Conservation (phyloP, 2,797 vertebrate species). For the Gila robusta region DNA sequence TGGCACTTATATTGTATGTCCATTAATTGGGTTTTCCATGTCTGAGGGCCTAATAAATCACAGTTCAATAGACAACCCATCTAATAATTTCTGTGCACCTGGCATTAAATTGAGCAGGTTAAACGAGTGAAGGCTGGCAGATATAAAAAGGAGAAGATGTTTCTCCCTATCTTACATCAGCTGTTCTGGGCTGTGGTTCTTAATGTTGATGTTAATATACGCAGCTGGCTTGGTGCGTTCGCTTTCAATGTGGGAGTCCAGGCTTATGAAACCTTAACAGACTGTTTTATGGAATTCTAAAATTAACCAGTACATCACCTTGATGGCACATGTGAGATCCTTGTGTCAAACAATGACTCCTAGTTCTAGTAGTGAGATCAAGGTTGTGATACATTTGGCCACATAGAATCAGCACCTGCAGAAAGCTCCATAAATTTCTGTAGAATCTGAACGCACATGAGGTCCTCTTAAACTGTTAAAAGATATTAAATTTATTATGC, state of each 20-base stretch:
- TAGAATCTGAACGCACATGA: background rate
- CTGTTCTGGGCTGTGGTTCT: constrained; percentile 25
- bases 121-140: constrained; percentile 11
- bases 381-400: background rate
- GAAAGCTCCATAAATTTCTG: background rate
- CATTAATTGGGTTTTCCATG: constrained; percentile 62
- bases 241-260: constrained; percentile 22
- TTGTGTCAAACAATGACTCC: background rate
- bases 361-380: constrained; percentile 15
- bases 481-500: background rate
- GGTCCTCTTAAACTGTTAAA: background rate
- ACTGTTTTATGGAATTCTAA: constrained; percentile 14
- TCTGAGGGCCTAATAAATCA: constrained; percentile 61
- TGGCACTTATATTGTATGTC: constrained; percentile 56
- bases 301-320: constrained; percentile 26
- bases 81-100: constrained; percentile 38
- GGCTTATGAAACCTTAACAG: constrained; percentile 20
- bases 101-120: constrained; percentile 27
- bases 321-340: constrained; percentile 7
- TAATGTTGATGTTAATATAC: constrained; percentile 41
- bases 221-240: background rate
- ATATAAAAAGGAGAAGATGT: constrained; percentile 31
- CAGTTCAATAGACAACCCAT: constrained; percentile 51
- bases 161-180: constrained; percentile 27
- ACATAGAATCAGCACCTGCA: background rate